Evolutionary conservation across 1,140 invertebrate genomes (phyloP).

Genomic region (Temnothorax curvispinosus): DNA sequence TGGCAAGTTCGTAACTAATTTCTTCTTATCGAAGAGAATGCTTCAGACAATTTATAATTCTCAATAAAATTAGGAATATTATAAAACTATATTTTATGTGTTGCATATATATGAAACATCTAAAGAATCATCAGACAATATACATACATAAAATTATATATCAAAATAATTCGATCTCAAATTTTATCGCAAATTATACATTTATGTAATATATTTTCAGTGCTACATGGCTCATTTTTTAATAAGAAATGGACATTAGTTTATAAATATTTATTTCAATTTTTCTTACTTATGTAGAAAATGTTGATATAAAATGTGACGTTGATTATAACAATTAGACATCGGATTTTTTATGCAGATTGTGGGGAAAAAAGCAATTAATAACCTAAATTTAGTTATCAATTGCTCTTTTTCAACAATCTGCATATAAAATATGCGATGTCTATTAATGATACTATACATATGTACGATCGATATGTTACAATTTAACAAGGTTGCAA

Average conservation of each 20-base stretch:
- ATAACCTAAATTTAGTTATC: no score
- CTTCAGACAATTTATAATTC: not conserved
- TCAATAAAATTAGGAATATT: not conserved
- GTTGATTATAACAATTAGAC: no score
- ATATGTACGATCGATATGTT: no score
- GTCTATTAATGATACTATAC: no score
- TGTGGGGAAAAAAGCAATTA: no score
- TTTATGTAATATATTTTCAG: not conserved
- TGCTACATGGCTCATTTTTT: not conserved
- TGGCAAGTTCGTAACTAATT: not conserved
- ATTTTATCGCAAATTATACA: not conserved
- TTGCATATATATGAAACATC: not conserved
- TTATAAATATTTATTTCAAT: conserved; percentile 12
- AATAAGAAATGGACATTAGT: not conserved
- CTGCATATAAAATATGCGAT: no score
- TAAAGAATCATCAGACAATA: not conserved
- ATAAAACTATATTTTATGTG: not conserved
- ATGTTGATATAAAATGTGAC: no score
- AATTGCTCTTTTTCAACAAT: no score
- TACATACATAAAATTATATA: not conserved
- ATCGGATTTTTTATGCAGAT: no score
- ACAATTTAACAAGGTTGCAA: not conserved
- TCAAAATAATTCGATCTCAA: not conserved
- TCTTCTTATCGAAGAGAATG: not conserved
- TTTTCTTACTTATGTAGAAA: not conserved